A percentile compares a stretch with the other conserved stretches of the same genome.
Conservation (phyloP, 2,113 vertebrate genomes). For the Ciconia maguari region DNA sequence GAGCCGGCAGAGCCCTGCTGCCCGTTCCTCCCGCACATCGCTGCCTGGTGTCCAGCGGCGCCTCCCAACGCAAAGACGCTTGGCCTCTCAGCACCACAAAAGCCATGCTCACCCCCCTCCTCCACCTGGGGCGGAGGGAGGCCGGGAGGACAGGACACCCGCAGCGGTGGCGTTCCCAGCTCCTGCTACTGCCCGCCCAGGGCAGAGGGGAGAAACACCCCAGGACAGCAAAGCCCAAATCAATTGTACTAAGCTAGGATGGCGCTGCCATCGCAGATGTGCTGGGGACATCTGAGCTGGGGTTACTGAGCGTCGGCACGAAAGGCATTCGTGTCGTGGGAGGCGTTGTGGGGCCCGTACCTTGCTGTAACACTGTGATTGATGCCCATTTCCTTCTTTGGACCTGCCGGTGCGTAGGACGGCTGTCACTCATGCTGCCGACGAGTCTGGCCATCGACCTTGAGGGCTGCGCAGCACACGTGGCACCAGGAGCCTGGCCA, state of each 20-base stretch:
- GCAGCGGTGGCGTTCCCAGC: neutral
- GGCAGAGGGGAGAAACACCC: neutral
- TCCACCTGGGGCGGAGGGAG: neutral
- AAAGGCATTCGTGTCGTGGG: fast-evolving
- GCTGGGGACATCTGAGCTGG: neutral
- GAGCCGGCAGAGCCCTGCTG: neutral
- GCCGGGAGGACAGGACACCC: neutral
- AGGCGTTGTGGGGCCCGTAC: neutral
- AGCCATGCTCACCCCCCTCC: neutral
- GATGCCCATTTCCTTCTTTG: neutral
- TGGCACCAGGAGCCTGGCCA: neutral
- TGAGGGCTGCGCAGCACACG: neutral
- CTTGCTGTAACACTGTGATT: neutral
- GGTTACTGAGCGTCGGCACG: neutral
- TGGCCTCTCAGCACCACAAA: neutral
- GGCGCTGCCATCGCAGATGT: neutral
- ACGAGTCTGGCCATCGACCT: neutral
- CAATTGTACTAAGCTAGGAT: neutral
- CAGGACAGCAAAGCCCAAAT: neutral
- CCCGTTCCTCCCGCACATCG: fast-evolving
- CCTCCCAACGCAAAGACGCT: neutral
- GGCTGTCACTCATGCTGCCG: neutral
- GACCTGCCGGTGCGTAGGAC: neutral
- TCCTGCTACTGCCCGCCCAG: neutral
- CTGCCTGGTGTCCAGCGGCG: neutral